Base-by-base conservation (phyloP, 2,797 vertebrate species). In the Hoplostethus mediterraneus region DNA sequence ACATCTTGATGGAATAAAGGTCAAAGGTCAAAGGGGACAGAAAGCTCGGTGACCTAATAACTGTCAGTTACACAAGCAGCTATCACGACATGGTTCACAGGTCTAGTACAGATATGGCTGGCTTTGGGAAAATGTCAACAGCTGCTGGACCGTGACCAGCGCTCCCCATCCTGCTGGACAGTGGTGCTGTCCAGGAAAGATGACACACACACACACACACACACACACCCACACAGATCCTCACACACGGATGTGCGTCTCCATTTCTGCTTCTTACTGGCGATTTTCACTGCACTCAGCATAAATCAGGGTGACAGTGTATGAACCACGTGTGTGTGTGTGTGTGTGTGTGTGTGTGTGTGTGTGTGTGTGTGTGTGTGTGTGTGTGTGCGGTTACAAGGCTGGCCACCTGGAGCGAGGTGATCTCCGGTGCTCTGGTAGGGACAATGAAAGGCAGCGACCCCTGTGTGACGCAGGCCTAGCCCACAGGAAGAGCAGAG, bases 391-490 rank as follows among this genome's bases (percentile, higher is more conserved):
- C 25, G 12, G 54, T 67, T 9, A 6, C 53, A 33, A 55, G 45
- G 40, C 59, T 16, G 48, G 71, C 77, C 87, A 88, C 82, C 87
- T 88, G 81, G 73, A 75, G 49, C 3, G 52, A 70, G 44, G 65
- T 42, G 75, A 73, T 71, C 77, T 77, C 81, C 33, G 17, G 63
- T 71, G 69, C 64, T 51, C 67, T 47, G n/a, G 28, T 12, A 0
- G 17, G 79, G 73, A 91, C 88, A 88, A 92, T 90, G 17, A 77
- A 53, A 78, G 67, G 71, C 75, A 52, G 71, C 45, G 54, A 81
- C 73, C 73, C 63, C 1, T 21, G 55, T 52, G 66, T 14, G 71
- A 86, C 77, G 17, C 60, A 28, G 63, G 28, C 56, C 14, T 42
- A 2, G 73, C 69, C 16, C 54, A 71, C 82, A 84, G 87, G 87